Base-by-base conservation (phyloP, 2,113 vertebrate species). In the Brienomyrus longianalis region DNA sequence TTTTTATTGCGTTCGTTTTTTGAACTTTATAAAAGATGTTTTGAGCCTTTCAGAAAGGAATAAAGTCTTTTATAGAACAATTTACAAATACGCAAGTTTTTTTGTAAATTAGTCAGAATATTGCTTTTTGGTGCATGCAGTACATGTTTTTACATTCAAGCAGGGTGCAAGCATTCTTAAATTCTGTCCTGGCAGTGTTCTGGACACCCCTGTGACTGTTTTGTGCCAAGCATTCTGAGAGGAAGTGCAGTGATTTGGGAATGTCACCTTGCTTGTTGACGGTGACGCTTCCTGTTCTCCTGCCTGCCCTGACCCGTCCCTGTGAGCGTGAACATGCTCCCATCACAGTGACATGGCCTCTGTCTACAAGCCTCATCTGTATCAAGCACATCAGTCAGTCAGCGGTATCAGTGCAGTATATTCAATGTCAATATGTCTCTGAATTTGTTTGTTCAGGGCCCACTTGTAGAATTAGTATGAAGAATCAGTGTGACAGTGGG, bases 181-280 rank as follows among this genome's bases (percentile, higher is more conserved):
- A n/a, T 54, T 5, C 17, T 13, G 50, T 35, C n/a, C 15, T 54
- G 85, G 15, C 48, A 50, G 45, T 48, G 11, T 84, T 35, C 35
- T 31, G 31, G 31, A 17, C 51, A 87, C 31, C 13, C 54, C 85
- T 50, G n/a, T 87, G 31, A 9, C 50, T 23, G 27, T 8, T 85
- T 23, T 85, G 83, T 47, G 23, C 23, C 17, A 23, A 48, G 84
- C 45, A 39, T 9, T 43, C 51, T 19, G 74, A 39, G 35, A 39
- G 31, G 74, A 43, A 80, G 74, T 43, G 35, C 74, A 31, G 62
- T 39, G 51, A 27, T 35, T 35, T 27, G 27, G 48, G 27, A 87
- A 54, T 54, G 51, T 87, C 85, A 54, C 85, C 85, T 87, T 87
- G 27, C n/a, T 87, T 43, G 48, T 54, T 87, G 23, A 39, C 31